Evolutionary conservation across 2,113 vertebrate species (phyloP), one percentile per base, ranked within the genome.

Genomic region (Crypturellus undulatus): DNA sequence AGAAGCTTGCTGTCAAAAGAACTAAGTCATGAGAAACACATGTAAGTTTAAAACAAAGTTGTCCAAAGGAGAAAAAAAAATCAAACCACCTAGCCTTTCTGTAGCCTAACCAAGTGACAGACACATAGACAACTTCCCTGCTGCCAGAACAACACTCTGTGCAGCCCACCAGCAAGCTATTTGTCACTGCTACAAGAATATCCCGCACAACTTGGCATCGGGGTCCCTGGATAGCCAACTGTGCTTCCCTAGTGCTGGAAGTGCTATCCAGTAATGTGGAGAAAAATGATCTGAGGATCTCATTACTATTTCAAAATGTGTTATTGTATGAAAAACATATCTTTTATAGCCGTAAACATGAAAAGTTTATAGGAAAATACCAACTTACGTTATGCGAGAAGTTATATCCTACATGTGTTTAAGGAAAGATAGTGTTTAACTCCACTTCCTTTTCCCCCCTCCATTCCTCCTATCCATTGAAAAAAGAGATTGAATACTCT

Each of bases 111-210:
- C 95, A 97, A 96, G 97, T 97, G 97, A 98, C 96, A 98, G 97
- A 98, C 97, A 98, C 96, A 93, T 92, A 98, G 97, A 98, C 97
- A 98, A 97, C 92, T 98, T 97, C 38, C 82, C 51, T 94, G 96
- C 96, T 98, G 98, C 96, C 97, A 97, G 97, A 98, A 97, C 95
- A 97, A 97, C 97, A 97, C 97, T 95, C 93, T 92, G 90, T 94
- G 96, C 96, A 97, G 87, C 96, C 94, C 96, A 98, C 97, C 95
- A 97, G 96, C 95, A 94, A 98, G 94, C 95, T 96, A 97, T 97
- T 98, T 97, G 97, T 98, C 96, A 98, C 95, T 92, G 97, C 92
- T 97, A 97, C 97, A 97, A 98, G 97, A 97, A 97, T 98, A 98
- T 97, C 96, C 97, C 97, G 96, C 77, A 25, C 97, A 97, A 89